Evolutionary conservation across 2,888 invertebrate species (phyloP), one percentile per base, ranked within the genome.

Genomic region (Eurois occulta): DNA sequence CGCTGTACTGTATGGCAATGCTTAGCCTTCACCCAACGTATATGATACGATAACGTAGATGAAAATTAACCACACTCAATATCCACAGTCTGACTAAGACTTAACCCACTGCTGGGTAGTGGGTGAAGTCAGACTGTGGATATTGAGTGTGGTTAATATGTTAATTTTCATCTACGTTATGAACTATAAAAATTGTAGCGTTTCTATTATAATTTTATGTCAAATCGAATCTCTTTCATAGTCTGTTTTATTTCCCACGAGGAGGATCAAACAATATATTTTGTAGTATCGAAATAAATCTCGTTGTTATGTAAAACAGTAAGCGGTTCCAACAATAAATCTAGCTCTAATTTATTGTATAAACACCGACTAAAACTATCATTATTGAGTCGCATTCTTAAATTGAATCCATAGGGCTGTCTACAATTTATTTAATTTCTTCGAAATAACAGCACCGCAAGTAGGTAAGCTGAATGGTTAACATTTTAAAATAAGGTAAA

Each of bases 381-480:
- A 84, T 83, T 87, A 85, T 88, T 77, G 78, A 83, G 71, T 77
- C 72, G 65, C 74, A 77, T 78, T 78, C 81, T 87, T 85, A 76
- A 86, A 86, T 89, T 83, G 75, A 80, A 80, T 84, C 81, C 60
- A 43, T 78, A 87, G 87, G 90, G 88, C 41, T 89, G 90, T 28
- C 80, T 11, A 13, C 24, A 28, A 62, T 21, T 48, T 3, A 60
- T 43, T 28, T 16, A 21, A 43, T 68, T 68, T 52, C 2, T 21
- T 11, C 5, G 11, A 52, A 68, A 35, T 43, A 21, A 35, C 18
- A 41, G 2, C 11, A 2, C 10, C 46, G n/a, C 2, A 24, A 32
- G 35, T 83, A 55, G 35, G 6, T 83, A 55, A 43, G 6, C 16
- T 1, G 10, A 32, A 41, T 41, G 13, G 0, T 43, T 21, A 58